Base-by-base conservation (phyloP, 2,113 vertebrate species). In the Bubo bubo region DNA sequence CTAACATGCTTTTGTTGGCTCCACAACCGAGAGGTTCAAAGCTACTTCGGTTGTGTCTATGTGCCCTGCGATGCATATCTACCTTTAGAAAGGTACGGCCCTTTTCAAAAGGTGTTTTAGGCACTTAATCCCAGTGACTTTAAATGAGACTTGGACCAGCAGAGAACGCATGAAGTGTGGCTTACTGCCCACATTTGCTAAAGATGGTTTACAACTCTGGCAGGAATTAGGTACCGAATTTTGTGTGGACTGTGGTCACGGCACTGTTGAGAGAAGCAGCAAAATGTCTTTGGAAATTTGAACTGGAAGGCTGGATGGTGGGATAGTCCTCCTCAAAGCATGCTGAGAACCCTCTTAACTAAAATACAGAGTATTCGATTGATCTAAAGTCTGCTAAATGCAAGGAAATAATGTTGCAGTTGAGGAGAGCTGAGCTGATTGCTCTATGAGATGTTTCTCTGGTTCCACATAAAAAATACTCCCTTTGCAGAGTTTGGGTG, bases 1-100 rank as follows among this genome's bases (percentile, higher is more conserved):
- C 56, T 87, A 74, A 79, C 14, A 2, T 23, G 15, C 41, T 75
- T 73, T 91, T 32, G 32, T 62, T 60, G 55, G 28, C 79, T 79
- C 55, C 43, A 24, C 59, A n/a, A 26, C 0, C 0, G 55, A 58
- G 56, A 52, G 27, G 16, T 52, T 93, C 62, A 56, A 55, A 72
- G 86, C 32, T 67, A 1, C 56, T 77, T 62, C 2, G 4, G 26
- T 37, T 2, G 2, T 10, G 8, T 34, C 77, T 74, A 3, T 0
- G 0, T 47, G 60, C 5, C 0, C 50, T 53, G 1, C 0, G 8
- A 26, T n/a, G 52, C 8, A 3, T 20, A 37, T 41, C n/a, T 72
- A 30, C 50, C 50, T 90, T 71, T 66, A 68, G 71, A 72, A 63
- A 23, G 60, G 70, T 18, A 63, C 47, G 49, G 3, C 43, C 23